Evolutionary conservation across 2,113 vertebrate genomes (phyloP).

Genomic region (Tauraco erythrolophus): DNA sequence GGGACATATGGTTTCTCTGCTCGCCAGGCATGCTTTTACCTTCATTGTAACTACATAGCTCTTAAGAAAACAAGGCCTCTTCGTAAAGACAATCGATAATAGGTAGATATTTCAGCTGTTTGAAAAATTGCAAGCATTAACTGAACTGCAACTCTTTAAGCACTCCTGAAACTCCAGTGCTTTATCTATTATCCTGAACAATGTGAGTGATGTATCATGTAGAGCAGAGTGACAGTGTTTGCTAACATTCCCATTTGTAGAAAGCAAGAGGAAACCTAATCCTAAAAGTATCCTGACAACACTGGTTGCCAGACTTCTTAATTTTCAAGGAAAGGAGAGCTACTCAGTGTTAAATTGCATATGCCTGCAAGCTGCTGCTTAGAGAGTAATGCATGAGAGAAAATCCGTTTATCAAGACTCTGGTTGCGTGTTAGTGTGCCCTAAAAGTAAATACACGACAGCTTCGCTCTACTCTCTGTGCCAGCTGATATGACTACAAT

Average conservation of each 20-base stretch:
- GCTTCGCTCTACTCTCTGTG: not conserved
- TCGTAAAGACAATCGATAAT: not conserved
- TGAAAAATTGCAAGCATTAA: not conserved
- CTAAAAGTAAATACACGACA: not conserved
- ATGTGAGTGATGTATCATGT: not conserved
- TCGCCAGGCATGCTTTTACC: not conserved
- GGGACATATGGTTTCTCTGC: not conserved
- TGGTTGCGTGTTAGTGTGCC: not conserved
- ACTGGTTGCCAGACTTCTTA: not conserved
- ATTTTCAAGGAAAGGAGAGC: slow-evolving; percentile 11
- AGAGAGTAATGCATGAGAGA: not conserved
- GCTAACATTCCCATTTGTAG: slow-evolving; percentile 3
- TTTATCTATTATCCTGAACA: not conserved
- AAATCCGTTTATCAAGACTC: not conserved
- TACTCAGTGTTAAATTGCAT: not conserved
- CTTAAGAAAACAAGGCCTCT: not conserved
- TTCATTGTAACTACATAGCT: not conserved
- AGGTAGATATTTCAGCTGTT: not conserved
- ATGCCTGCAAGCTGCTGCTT: not conserved
- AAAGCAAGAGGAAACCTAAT: slow-evolving; percentile 48
- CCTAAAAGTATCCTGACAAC: not conserved
- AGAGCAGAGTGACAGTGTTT: slow-evolving; percentile 25
- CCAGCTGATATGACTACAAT: not conserved
- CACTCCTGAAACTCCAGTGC: not conserved
- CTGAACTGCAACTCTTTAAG: not conserved